Evolutionary conservation across 2,888 invertebrate species (phyloP).

Genomic region (Rutpela maculata): DNA sequence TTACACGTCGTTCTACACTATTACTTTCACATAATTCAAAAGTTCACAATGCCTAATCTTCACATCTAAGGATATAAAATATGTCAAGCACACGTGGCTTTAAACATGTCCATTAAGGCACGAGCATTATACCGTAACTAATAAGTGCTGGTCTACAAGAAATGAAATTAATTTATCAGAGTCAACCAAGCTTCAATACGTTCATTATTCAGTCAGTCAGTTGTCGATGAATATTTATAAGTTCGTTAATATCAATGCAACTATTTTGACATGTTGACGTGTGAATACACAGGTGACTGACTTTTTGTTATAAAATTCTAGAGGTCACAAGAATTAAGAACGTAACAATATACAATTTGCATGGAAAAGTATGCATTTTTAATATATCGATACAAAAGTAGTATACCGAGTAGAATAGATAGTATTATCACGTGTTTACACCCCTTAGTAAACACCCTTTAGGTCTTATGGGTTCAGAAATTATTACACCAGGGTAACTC

Average conservation of each 20-base stretch:
- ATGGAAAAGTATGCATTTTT: too few species aligned
- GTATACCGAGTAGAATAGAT: too few species aligned
- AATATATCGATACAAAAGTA: too few species aligned
- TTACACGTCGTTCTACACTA: not conserved
- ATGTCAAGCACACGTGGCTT: constrained; percentile 7
- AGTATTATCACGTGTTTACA: too few species aligned
- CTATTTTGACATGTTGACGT: too few species aligned
- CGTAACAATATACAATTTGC: too few species aligned
- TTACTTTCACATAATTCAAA: not conserved
- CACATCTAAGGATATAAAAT: not conserved
- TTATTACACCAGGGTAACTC: too few species aligned
- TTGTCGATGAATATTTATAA: not conserved
- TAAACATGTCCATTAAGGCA: not conserved
- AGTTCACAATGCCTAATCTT: constrained; percentile 3
- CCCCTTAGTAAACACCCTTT: too few species aligned
- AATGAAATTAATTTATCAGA: constrained; percentile 1
- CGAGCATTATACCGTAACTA: not conserved
- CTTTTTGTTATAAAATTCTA: too few species aligned
- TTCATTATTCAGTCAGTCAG: not conserved
- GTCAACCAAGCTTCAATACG: not conserved
- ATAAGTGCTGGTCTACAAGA: not conserved
- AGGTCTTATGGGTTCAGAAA: too few species aligned
- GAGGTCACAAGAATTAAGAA: too few species aligned
- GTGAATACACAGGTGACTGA: too few species aligned
- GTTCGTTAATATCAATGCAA: not conserved